A percentile compares a stretch with the other conserved stretches of the same genome.
These are phyloP conservation scores for Tylochromis polylepis DNA, from an alignment of 2,113 vertebrate species.

Conservation along the genomic window DNA sequence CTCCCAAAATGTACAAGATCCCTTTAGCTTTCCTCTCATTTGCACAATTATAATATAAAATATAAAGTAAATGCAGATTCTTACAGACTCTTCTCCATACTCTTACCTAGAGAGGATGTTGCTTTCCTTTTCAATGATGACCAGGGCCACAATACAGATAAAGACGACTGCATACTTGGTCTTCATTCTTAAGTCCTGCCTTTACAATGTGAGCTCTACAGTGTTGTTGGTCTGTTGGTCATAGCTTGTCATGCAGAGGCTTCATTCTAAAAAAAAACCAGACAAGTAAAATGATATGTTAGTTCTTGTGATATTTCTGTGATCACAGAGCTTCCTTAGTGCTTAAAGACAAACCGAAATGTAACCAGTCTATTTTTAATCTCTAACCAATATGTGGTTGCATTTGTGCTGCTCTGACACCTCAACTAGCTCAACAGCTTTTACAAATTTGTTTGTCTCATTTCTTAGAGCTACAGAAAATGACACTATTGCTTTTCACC, in stretches of 20 bases:
- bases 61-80: background rate
- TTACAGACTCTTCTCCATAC: background rate
- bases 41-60: background rate
- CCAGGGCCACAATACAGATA: slow-evolving; percentile 82
- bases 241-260: slow-evolving; percentile 12
- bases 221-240: slow-evolving; percentile 13
- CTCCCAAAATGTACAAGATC: background rate
- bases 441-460: background rate
- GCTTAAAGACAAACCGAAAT: background rate
- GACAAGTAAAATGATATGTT: background rate
- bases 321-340: background rate
- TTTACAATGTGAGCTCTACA: slow-evolving; percentile 25
- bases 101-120: slow-evolving; percentile 93
- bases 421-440: background rate
- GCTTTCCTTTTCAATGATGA: slow-evolving; percentile 95
- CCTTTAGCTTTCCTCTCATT: background rate
- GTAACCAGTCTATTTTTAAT: background rate
- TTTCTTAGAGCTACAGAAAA: background rate
- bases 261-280: slow-evolving; percentile 50
- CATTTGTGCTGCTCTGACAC: background rate
- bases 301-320: background rate
- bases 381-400: background rate
- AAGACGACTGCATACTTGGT: slow-evolving; percentile 88
- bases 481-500: background rate
- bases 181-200: slow-evolving; percentile 78